Percentiles rank a stretch among this genome's conserved stretches.
Evolutionary conservation across 2,797 vertebrate species (phyloP).

Genomic region (Pseudochirops corinnae): DNA sequence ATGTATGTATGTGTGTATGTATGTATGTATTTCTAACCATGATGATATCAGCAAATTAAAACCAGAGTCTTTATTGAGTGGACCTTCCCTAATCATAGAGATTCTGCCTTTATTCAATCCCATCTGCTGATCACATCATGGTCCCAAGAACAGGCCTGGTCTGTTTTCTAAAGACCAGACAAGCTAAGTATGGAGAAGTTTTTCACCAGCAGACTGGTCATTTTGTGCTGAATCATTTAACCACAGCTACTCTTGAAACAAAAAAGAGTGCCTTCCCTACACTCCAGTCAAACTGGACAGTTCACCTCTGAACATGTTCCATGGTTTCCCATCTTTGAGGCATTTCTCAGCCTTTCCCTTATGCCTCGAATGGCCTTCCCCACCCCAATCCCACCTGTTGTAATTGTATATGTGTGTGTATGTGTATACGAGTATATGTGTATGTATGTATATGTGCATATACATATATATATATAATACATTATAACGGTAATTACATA

Average conservation of each 20-base stretch:
- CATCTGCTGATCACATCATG: background rate
- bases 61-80: background rate
- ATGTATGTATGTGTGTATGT: background rate
- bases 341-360: background rate
- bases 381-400: too few relatives aligned
- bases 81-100: background rate
- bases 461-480: too few relatives aligned
- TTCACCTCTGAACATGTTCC: background rate
- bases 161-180: background rate
- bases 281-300: background rate
- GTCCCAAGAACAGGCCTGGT: background rate
- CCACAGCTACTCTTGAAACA: background rate
- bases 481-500: too few relatives aligned
- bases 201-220: background rate
- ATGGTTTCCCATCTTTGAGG: background rate
- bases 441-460: too few relatives aligned
- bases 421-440: too few relatives aligned
- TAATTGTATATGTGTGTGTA: too few relatives aligned
- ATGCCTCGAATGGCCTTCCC: background rate
- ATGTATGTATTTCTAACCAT: background rate
- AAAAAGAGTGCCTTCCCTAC: background rate
- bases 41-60: background rate
- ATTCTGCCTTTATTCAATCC: background rate
- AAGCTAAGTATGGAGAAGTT: background rate
- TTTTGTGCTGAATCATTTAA: background rate